Conservation (phyloP, 2,797 vertebrate species). For the Rhynchonycteris naso region DNA sequence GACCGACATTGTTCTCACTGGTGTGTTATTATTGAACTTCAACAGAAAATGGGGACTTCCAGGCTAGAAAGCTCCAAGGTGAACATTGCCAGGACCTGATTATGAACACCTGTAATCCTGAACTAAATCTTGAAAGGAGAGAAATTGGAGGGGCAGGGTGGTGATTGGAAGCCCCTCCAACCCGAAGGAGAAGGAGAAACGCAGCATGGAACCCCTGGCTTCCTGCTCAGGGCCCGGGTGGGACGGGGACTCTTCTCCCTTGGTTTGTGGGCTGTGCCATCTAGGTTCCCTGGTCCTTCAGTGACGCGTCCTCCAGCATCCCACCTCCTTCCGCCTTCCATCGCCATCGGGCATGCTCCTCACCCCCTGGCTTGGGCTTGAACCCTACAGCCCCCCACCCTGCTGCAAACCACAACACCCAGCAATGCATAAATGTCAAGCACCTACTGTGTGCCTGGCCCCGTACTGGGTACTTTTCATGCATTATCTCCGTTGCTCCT, state of each 20-base stretch:
- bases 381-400: not conserved
- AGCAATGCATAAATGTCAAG: not conserved
- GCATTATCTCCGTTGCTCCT: not conserved
- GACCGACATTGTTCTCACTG: not conserved
- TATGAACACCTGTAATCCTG: not conserved
- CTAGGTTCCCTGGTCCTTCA: not conserved
- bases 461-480: not conserved
- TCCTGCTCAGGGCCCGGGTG: not conserved
- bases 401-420: not conserved
- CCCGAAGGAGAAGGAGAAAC: not conserved
- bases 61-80: not conserved
- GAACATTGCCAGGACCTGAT: not conserved
- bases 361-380: not conserved
- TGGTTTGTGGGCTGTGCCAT: rapidly evolving
- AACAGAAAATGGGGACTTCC: not conserved
- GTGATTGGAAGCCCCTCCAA: not conserved
- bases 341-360: not conserved
- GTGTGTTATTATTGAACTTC: not conserved
- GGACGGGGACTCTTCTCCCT: not conserved
- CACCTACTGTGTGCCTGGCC: not conserved
- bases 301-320: not conserved
- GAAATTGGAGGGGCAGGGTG: not conserved
- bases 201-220: not conserved
- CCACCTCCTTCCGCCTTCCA: not conserved
- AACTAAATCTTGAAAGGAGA: not conserved